A percentile compares a stretch with the other conserved stretches of the same genome.
Conservation (phyloP, 1,140 invertebrate genomes). For the Helicoverpa zea region DNA sequence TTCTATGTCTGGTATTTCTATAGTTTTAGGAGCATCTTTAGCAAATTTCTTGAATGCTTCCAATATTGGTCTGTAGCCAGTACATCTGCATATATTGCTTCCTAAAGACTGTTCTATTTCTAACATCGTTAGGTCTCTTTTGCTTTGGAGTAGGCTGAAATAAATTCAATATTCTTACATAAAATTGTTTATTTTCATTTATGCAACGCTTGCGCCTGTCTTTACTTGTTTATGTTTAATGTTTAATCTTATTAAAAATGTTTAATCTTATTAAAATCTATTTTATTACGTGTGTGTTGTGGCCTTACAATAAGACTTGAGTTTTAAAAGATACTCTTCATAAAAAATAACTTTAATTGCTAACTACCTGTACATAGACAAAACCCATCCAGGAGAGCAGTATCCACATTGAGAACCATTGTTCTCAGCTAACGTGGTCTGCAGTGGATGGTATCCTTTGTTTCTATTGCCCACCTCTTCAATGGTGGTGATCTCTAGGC, state of each 20-base stretch:
- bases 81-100: slow-evolving; percentile 94
- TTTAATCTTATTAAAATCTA: too few species aligned
- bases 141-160: slow-evolving; percentile 57
- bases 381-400: slow-evolving; percentile 94
- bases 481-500: slow-evolving; percentile 92
- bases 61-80: slow-evolving; percentile 93
- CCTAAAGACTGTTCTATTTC: slow-evolving; percentile 90
- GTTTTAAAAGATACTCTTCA: too few species aligned
- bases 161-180: background rate
- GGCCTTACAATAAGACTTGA: too few species aligned
- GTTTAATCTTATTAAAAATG: too few species aligned
- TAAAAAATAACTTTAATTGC: background rate
- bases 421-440: slow-evolving; percentile 89
- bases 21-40: slow-evolving; percentile 58
- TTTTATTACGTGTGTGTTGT: too few species aligned
- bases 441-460: slow-evolving; percentile 91
- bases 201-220: too few species aligned
- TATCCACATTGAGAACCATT: slow-evolving; percentile 94
- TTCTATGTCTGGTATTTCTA: slow-evolving; percentile 72
- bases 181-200: too few species aligned
- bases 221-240: too few species aligned
- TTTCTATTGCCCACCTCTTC: slow-evolving; percentile 92
- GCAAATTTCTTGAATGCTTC: slow-evolving; percentile 92
- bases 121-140: slow-evolving; percentile 86
- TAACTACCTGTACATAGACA: slow-evolving; percentile 92